Percentiles rank a stretch among this genome's conserved stretches.
Evolutionary conservation across 1,140 invertebrate species (phyloP).

Genomic region (Ylistrum balloti): DNA sequence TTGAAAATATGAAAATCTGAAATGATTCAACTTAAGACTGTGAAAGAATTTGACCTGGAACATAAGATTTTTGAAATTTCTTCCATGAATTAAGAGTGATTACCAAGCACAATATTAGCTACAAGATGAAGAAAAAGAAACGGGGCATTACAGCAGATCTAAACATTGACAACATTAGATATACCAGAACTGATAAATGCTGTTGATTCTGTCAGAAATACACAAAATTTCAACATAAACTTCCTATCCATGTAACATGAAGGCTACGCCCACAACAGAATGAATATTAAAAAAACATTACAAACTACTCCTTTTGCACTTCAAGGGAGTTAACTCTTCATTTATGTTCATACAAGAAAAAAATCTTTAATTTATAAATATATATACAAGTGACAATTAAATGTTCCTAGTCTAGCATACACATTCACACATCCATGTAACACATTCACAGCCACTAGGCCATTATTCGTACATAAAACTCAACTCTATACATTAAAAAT

Average conservation of each 20-base stretch:
- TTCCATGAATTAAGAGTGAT: background rate
- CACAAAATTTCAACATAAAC: background rate
- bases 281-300: background rate
- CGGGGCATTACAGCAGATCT: background rate
- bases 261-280: background rate
- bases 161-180: background rate
- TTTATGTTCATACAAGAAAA: background rate
- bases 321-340: conserved; percentile 18
- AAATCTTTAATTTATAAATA: conserved; percentile 14
- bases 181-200: background rate
- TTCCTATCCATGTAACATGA: background rate
- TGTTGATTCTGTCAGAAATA: background rate
- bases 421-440: conserved; percentile 10
- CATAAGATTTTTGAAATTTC: background rate
- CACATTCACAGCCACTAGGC: background rate
- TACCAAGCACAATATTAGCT: background rate
- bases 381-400: background rate
- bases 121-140: background rate
- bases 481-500: too few relatives aligned
- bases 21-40: too few relatives aligned
- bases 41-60: background rate
- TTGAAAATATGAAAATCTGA: too few relatives aligned
- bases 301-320: background rate
- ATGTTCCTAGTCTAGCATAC: conserved; percentile 38
- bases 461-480: background rate